These are phyloP conservation scores for Channa maculata DNA, from an alignment of 2,113 vertebrate genomes.

Conservation along the genomic window DNA sequence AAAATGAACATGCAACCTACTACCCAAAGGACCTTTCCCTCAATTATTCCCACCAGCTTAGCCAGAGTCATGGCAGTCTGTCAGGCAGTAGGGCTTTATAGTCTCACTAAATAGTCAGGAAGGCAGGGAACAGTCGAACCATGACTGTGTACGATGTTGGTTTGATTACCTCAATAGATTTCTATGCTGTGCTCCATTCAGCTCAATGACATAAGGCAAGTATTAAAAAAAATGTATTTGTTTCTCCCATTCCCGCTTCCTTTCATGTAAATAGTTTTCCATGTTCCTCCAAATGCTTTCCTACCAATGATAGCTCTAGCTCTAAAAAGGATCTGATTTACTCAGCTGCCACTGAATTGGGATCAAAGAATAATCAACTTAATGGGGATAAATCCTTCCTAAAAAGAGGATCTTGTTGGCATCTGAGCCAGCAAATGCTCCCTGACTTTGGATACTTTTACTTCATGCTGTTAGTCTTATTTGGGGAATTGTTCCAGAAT, in stretches of 20 bases:
- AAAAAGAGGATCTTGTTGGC: constrained; percentile 10
- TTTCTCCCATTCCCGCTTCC: not conserved
- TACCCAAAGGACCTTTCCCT: constrained; percentile 74
- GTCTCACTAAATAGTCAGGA: constrained; percentile 42
- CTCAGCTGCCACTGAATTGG: constrained; percentile 3
- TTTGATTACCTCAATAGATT: constrained; percentile 77
- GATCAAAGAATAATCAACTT: constrained; percentile 17
- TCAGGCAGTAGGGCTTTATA: constrained; percentile 39
- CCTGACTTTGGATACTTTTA: constrained; percentile 41
- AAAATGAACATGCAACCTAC: constrained; percentile 65
- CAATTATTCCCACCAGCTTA: constrained; percentile 46
- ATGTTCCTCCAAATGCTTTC: constrained; percentile 1
- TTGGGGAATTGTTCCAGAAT: constrained; percentile 52
- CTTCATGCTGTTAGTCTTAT: constrained; percentile 56
- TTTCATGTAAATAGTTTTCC: constrained; percentile 60
- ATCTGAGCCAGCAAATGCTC: constrained; percentile 17
- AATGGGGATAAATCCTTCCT: constrained; percentile 4
- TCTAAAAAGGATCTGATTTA: not conserved
- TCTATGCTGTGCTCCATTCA: constrained; percentile 59
- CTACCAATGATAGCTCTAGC: not conserved
- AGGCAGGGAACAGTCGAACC: constrained; percentile 13
- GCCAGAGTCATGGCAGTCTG: constrained; percentile 19
- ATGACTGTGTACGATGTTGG: constrained; percentile 47
- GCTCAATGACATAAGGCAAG: constrained; percentile 57
- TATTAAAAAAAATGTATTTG: constrained; percentile 44